Evolutionary conservation across 2,888 invertebrate species (phyloP), one percentile per base, ranked within the genome.

Genomic region (Phrixothrix hirtus): DNA sequence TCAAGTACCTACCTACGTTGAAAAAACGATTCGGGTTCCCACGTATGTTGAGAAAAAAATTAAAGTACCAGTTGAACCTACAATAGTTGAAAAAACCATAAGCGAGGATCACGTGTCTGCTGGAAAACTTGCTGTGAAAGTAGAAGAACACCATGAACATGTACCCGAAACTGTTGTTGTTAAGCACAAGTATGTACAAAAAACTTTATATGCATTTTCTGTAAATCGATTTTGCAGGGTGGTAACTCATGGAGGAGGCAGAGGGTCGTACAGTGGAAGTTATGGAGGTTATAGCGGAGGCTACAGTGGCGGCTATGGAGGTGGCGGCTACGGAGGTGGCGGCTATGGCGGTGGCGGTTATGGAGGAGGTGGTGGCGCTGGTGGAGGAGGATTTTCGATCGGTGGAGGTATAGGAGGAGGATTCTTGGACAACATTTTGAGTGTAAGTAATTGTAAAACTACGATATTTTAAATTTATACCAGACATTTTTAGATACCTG

Each of bases 401-500:
- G 49, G 41, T n/a, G 41, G 36, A 15, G 30, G 36, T 9, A 27
- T 31, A 21, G 31, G 42, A 2, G 34, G 37, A 9, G 37, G 50
- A 35, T 21, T 49, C 12, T 34, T 47, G 10, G 42, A 51, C 21
- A 13, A 35, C 7, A 51, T 46, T 30, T 35, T 39, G 11, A 44
- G 47, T 42, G 52, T 53, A 43, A 42, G 32, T 25, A n/a, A n/a
- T n/a, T n/a, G n/a, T n/a, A n/a, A 35, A 17, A n/a, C 3, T 16
- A 35, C 11, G 6, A 35, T 15, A 17, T 10, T 17, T 35, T 5
- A 4, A 10, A 6, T 14, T 34, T 5, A n/a, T n/a, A n/a, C n/a
- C n/a, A n/a, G n/a, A n/a, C n/a, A n/a, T 21, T 43, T 32, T 42
- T 74, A 86, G 86, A 86, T 86, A 61, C 86, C 86, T 48, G 84